Percentiles rank a stretch among this genome's conserved stretches.
These are phyloP conservation scores for Molossus alvarezi DNA, from an alignment of 2,797 vertebrate species.

Conservation along the genomic window DNA sequence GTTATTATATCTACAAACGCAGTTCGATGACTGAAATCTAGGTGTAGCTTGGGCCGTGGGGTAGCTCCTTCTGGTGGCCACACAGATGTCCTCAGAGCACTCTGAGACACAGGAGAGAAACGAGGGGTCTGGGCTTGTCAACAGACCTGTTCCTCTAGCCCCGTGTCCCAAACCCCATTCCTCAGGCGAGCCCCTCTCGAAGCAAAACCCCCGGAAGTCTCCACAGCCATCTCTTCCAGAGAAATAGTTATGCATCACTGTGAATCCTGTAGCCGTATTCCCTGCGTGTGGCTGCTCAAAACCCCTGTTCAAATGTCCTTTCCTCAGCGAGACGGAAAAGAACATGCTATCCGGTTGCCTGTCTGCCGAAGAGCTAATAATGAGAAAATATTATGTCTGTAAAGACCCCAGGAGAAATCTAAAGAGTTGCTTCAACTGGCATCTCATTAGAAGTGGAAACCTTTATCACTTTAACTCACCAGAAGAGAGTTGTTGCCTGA, in stretches of 20 bases:
- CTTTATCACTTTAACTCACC: conserved; percentile 85
- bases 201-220: conserved; percentile 76
- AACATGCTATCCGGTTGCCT: conserved; percentile 79
- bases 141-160: conserved; percentile 70
- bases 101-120: conserved; percentile 58
- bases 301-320: conserved; percentile 85
- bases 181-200: conserved; percentile 74
- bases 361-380: conserved; percentile 89
- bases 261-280: conserved; percentile 71
- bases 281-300: conserved; percentile 83
- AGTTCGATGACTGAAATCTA: conserved; percentile 65
- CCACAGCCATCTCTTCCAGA: conserved; percentile 81
- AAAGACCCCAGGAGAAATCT: conserved; percentile 88
- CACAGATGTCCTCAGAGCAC: conserved; percentile 66
- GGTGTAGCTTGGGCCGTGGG: not conserved
- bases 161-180: conserved; percentile 80
- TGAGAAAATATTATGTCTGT: conserved; percentile 90
- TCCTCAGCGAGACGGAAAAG: conserved; percentile 85
- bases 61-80: conserved; percentile 78
- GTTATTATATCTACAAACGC: not conserved
- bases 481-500: conserved; percentile 60
- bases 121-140: conserved; percentile 37
- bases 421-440: conserved; percentile 85
- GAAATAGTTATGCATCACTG: conserved; percentile 81
- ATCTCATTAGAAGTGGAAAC: conserved; percentile 87